Base-by-base conservation (phyloP, 2,113 vertebrate genomes). In the Agelaius phoeniceus region DNA sequence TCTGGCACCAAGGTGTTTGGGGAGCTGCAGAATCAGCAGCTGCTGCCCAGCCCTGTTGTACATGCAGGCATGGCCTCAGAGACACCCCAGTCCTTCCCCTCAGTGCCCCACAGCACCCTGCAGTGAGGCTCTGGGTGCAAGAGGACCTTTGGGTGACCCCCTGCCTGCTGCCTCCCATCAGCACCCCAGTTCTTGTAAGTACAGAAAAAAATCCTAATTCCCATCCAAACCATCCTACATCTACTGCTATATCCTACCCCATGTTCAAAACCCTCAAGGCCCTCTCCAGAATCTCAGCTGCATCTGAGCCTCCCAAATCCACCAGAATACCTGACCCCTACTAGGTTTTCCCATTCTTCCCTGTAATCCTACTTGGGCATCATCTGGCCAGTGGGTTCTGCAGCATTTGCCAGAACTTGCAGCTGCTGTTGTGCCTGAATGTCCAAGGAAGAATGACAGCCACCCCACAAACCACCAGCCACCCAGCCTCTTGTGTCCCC, bases 181-280 rank as follows among this genome's bases (percentile, higher is more conserved):
- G 43, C 44, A 77, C 13, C 19, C 26, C 49, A 49, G 8, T 35
- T 37, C n/a, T 72, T 73, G 33, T 21, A 27, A 28, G 15, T 22
- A 43, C 0, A 39, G 28, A 23, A 74, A 43, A 43, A 89, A 80
- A 28, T 58, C 23, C 63, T 44, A 17, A 24, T 66, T 87, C 24
- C 31, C 59, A 77, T 17, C 19, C 51, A 74, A 46, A 59, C 54
- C 26, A 46, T 20, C 19, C 71, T 67, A 31, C 17, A 58, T n/a
- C 20, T 23, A 31, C 26, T 1, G 0, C n/a, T n/a, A 5, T 11
- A 11, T 59, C 44, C 28, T 58, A 41, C 6, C 15, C 58, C 49
- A 2, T 20, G 24, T 28, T 44, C 37, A n/a, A 74, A 89, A 87
- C 24, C 14, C 26, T 67, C 43, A 63, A 72, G 35, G 39, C 20